These are phyloP conservation scores for Actinemys pallida DNA, from an alignment of 2,113 vertebrate species.

Conservation along the genomic window DNA sequence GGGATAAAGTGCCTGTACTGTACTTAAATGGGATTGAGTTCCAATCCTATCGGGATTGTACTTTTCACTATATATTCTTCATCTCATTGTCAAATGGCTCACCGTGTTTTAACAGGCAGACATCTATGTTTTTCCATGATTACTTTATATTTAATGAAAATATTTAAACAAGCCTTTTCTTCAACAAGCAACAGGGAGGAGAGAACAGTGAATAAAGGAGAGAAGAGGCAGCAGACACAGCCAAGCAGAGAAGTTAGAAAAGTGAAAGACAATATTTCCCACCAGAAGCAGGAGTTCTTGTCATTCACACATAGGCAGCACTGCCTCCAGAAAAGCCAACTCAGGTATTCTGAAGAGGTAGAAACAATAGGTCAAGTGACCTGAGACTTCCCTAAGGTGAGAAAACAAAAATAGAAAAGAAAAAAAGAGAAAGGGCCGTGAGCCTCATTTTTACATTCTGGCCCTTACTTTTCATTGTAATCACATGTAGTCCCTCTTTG, in stretches of 20 bases:
- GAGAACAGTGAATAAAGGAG: background rate
- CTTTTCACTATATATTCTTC: background rate
- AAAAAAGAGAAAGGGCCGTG: background rate
- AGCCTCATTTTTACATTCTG: background rate
- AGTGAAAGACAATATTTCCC: background rate
- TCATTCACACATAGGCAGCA: background rate
- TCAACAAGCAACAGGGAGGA: background rate
- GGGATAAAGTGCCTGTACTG: background rate
- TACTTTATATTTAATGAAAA: too few relatives aligned
- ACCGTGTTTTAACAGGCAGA: background rate
- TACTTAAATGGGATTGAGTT: background rate
- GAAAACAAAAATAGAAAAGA: background rate
- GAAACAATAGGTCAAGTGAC: background rate
- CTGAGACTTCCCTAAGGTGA: background rate
- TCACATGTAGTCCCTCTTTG: background rate
- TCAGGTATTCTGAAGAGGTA: background rate
- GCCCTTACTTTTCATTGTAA: background rate
- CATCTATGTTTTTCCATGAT: too few relatives aligned
- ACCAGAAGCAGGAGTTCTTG: background rate
- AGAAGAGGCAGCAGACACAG: background rate
- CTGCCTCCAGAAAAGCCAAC: background rate
- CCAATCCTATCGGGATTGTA: background rate
- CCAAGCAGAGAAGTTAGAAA: background rate
- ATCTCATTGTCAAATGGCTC: background rate
- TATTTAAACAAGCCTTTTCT: too few relatives aligned